Percentiles rank a stretch among this genome's conserved stretches.
These are phyloP conservation scores for Drosophila mojavensis DNA, from an alignment of 1,140 invertebrate species.

Conservation along the genomic window DNA sequence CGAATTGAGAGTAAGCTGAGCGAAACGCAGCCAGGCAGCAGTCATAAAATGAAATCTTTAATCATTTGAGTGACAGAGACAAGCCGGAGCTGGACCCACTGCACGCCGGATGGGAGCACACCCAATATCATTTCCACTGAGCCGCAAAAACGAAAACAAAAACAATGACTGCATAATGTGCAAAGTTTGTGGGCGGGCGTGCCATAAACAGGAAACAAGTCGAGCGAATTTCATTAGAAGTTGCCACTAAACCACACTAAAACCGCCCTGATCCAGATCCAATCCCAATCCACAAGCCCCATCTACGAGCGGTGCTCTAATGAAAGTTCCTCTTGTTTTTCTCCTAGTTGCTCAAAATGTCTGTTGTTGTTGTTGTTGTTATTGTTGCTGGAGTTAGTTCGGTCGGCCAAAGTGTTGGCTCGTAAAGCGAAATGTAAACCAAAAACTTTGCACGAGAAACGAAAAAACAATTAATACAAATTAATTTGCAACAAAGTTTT, in stretches of 20 bases:
- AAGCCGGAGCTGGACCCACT: constrained; percentile 34
- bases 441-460: constrained; percentile 58
- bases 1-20: constrained; percentile 9
- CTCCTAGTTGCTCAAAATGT: constrained; percentile 10
- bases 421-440: constrained; percentile 64
- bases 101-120: constrained; percentile 2
- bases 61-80: constrained; percentile 78
- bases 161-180: constrained; percentile 54
- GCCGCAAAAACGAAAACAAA: constrained; percentile 1
- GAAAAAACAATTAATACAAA: constrained; percentile 74
- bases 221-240: constrained; percentile 69
- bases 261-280: constrained; percentile 15
- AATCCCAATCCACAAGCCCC: constrained; percentile 18
- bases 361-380: not conserved
- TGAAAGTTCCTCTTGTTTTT: constrained; percentile 9
- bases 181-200: constrained; percentile 59
- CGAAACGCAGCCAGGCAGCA: constrained; percentile 36
- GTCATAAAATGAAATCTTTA: constrained; percentile 79
- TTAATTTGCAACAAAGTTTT: constrained; percentile 76
- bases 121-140: constrained; percentile 19
- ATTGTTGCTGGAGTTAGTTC: constrained; percentile 2
- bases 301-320: not conserved
- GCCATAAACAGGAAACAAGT: constrained; percentile 65
- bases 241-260: constrained; percentile 47
- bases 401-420: constrained; percentile 36